These are phyloP conservation scores for Castor canadensis DNA, from an alignment of 2,113 vertebrate genomes.

Conservation along the genomic window DNA sequence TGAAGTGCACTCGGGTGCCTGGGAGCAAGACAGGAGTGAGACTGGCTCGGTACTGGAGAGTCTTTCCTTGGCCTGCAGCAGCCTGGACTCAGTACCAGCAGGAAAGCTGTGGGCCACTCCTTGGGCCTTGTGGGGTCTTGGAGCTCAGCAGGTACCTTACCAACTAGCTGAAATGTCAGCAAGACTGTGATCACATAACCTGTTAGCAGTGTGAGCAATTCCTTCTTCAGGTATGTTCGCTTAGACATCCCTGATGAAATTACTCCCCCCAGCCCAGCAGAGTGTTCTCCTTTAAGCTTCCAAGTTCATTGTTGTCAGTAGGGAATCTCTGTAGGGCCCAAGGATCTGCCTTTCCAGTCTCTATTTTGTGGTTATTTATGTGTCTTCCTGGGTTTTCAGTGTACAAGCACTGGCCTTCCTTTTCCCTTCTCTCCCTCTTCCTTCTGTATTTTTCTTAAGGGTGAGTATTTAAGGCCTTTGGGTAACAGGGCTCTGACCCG, in stretches of 20 bases:
- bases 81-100: not conserved
- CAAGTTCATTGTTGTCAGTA: not conserved
- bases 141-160: not conserved
- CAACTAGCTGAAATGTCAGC: not conserved
- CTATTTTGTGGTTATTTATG: not conserved
- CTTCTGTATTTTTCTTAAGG: not conserved
- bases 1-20: not conserved
- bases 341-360: not conserved
- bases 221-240: not conserved
- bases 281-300: not conserved
- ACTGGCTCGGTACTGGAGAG: not conserved
- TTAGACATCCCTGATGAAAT: not conserved
- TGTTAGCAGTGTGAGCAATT: not conserved
- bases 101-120: not conserved
- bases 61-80: not conserved
- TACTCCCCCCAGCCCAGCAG: not conserved
- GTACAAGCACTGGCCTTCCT: not conserved
- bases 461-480: not conserved
- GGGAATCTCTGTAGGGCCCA: not conserved
- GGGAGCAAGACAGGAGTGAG: not conserved
- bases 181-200: rapidly evolving
- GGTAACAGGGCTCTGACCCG: not conserved
- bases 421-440: not conserved
- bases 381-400: not conserved
- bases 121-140: not conserved